Evolutionary conservation across 2,113 vertebrate genomes (phyloP).

Genomic region (Microtus montanus): DNA sequence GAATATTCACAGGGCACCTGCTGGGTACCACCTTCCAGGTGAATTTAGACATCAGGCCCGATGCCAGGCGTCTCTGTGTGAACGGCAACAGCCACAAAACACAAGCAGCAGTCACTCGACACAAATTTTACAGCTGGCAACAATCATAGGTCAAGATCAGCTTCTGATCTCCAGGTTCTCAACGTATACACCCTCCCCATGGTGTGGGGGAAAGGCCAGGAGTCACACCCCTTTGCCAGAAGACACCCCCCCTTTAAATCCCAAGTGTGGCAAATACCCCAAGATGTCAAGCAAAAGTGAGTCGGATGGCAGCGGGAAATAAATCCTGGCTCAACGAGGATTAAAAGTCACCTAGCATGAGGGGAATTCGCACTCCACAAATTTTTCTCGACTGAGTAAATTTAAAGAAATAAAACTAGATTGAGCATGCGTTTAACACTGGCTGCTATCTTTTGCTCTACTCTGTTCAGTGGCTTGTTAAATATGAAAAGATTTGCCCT

Average conservation of each 20-base stretch:
- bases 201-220: neutral
- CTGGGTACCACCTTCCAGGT: slow-evolving; percentile 41
- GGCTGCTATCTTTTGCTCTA: slow-evolving; percentile 83
- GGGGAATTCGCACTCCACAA: slow-evolving; percentile 86
- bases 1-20: neutral
- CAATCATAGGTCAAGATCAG: slow-evolving; percentile 59
- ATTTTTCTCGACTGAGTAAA: slow-evolving; percentile 87
- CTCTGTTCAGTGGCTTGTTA: slow-evolving; percentile 87
- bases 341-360: slow-evolving; percentile 83
- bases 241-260: slow-evolving; percentile 21
- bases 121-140: slow-evolving; percentile 69
- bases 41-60: slow-evolving; percentile 9
- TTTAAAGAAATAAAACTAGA: slow-evolving; percentile 88
- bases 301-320: slow-evolving; percentile 74
- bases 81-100: slow-evolving; percentile 54
- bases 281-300: neutral
- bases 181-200: neutral
- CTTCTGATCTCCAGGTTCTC: neutral
- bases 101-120: slow-evolving; percentile 55
- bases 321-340: slow-evolving; percentile 83
- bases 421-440: slow-evolving; percentile 88
- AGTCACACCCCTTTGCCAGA: neutral
- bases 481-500: slow-evolving; percentile 87
- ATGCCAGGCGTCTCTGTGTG: slow-evolving; percentile 7
- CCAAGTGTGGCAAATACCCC: slow-evolving; percentile 18